Evolutionary conservation across 2,113 vertebrate genomes (phyloP), one percentile per base, ranked within the genome.

Genomic region (Gobiocypris rarus): DNA sequence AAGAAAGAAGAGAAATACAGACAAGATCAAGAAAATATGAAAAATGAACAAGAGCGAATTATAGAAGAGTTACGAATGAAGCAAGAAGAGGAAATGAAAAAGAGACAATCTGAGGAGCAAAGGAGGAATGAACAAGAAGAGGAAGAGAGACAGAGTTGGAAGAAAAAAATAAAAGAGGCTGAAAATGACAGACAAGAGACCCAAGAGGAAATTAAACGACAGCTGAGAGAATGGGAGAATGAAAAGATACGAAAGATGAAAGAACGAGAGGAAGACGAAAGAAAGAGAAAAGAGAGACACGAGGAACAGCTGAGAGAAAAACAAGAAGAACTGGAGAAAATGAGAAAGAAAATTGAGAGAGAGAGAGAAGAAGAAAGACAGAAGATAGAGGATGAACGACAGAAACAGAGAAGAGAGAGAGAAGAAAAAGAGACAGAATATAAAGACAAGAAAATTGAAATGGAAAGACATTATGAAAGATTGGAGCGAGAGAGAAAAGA

Each of bases 1-100:
- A 70, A n/a, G 38, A 70, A 19, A 43, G 67, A 70, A 41, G 67
- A 70, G 17, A 70, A 70, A 70, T 43, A 70, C 67, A 70, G n/a
- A 59, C 9, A 1, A 11, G n/a, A 59, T 9, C n/a, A 11, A 59
- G 56, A 59, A 24, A 59, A 61, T 34, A 43, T 70, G 67, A 70
- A 2, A 70, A 22, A 22, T 11, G 67, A 70, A 2, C 31, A 70
- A 22, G 9, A 70, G 5, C 1, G 4, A 0, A 38, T 38, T 22
- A 70, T 43, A 10, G 1, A 0, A 2, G 34, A 70, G 0, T 43
- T 70, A n/a, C 15, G 0, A 1, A 43, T 4, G 4, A 70, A 70
- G n/a, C 67, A 70, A 10, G 3, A 43, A 2, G 38, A 70, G 0
- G 67, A 70, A n/a, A 43, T 0, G 0, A 70, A 70, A 13, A 38